phyloP scores from a whole-genome alignment of 2,113 vertebrate genomes.

The Oryzias woworae region DNA sequence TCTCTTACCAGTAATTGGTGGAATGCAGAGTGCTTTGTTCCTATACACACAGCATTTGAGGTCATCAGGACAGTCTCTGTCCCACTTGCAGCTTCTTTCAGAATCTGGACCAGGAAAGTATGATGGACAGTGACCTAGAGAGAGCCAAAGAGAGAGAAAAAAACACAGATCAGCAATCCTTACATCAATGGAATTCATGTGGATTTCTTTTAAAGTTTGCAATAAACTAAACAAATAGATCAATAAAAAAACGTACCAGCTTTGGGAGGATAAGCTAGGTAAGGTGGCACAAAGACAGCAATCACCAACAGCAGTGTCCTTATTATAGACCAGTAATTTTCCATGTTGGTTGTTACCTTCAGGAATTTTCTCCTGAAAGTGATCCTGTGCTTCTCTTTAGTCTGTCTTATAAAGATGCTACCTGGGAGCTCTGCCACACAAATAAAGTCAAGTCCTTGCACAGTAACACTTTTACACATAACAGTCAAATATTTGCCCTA shows the following conservation, averaged over 20 bases:
- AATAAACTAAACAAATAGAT: not conserved
- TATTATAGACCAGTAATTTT: slow-evolving; percentile 21
- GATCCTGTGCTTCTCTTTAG: too few relatives aligned
- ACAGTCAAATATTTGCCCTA: too few relatives aligned
- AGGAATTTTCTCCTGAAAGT: slow-evolving; percentile 13
- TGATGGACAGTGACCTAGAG: slow-evolving; percentile 61
- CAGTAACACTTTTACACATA: too few relatives aligned
- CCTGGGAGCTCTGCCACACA: too few relatives aligned
- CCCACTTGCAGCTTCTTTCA: slow-evolving; percentile 54
- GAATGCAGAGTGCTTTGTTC: slow-evolving; percentile 67
- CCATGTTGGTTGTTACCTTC: slow-evolving; percentile 37
- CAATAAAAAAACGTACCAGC: slow-evolving; percentile 19
- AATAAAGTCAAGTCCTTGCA: too few relatives aligned
- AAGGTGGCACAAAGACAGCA: slow-evolving; percentile 12
- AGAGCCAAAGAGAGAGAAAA: not conserved
- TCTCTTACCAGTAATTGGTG: slow-evolving; percentile 63
- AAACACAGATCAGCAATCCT: not conserved
- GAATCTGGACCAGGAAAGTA: slow-evolving; percentile 50
- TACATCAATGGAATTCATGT: too few relatives aligned
- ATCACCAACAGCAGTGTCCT: slow-evolving; percentile 42
- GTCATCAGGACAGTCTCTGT: slow-evolving; percentile 55
- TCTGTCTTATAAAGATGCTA: too few relatives aligned
- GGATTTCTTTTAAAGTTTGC: too few relatives aligned
- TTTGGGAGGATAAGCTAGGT: not conserved
- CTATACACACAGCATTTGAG: slow-evolving; percentile 68